phyloP scores from a whole-genome alignment of 2,113 vertebrate species.

The Barnardius zonarius region DNA sequence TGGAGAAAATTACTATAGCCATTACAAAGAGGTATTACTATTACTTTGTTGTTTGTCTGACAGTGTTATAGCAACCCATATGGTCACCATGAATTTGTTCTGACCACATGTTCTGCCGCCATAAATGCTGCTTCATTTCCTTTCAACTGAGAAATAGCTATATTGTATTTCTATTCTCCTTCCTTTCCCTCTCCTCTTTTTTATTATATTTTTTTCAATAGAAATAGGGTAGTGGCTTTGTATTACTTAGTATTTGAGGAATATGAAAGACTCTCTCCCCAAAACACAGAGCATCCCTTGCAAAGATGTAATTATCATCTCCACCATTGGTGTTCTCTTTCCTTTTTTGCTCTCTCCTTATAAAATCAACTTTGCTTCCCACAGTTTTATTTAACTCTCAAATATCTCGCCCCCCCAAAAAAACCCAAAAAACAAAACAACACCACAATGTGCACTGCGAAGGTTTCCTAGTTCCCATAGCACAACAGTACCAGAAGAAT shows the following conservation, averaged over 20 bases:
- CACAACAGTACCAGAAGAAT: background rate
- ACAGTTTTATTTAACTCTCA: background rate
- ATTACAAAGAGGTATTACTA: background rate
- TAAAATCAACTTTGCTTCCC: background rate
- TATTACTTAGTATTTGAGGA: background rate
- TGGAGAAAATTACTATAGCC: background rate
- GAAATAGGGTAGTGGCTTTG: background rate
- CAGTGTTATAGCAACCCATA: background rate
- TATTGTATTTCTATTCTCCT: background rate
- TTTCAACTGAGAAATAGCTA: background rate
- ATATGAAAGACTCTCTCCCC: background rate
- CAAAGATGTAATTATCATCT: background rate
- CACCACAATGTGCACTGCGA: background rate
- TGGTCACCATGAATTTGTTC: background rate
- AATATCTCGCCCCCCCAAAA: background rate
- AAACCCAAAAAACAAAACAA: background rate
- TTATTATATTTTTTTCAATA: background rate
- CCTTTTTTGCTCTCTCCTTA: background rate
- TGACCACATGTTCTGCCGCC: background rate
- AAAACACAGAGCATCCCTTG: background rate
- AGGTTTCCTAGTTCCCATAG: background rate
- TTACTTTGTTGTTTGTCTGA: background rate
- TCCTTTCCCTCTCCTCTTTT: background rate
- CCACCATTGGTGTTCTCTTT: background rate
- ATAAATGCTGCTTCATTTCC: background rate